A percentile compares a stretch with the other conserved stretches of the same genome.
Evolutionary conservation across 2,888 invertebrate species (phyloP).

Genomic region (Drosophila ustulata): DNA sequence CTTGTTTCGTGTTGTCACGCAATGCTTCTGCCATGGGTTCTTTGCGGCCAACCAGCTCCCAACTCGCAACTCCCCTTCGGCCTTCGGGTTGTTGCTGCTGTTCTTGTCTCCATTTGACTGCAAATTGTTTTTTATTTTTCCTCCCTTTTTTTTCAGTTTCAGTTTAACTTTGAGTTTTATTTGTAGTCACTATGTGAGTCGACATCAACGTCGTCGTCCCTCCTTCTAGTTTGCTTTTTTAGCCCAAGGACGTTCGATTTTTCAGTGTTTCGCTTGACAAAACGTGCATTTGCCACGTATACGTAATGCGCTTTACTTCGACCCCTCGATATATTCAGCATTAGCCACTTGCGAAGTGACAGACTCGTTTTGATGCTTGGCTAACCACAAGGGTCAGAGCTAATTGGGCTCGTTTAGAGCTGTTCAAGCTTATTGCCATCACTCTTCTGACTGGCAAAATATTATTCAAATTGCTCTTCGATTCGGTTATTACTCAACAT

Average conservation of each 20-base stretch:
- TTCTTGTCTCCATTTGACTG: constrained; percentile 47
- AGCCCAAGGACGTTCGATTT: constrained; percentile 79
- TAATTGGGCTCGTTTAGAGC: constrained; percentile 52
- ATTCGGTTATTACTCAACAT: constrained; percentile 6
- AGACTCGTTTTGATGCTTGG: constrained; percentile 47
- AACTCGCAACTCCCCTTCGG: not conserved
- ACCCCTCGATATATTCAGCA: not conserved
- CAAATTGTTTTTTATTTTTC: constrained; percentile 53
- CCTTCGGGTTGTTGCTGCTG: not conserved
- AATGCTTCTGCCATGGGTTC: constrained; percentile 39
- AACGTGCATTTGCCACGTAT: constrained; percentile 48
- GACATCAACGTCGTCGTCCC: constrained; percentile 7
- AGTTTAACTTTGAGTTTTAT: constrained; percentile 25
- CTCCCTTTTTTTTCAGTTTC: constrained; percentile 7
- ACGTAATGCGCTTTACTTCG: constrained; percentile 32
- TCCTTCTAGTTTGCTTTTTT: constrained; percentile 28
- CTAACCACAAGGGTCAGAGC: constrained; percentile 33
- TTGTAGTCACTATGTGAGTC: constrained; percentile 24
- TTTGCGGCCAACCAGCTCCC: constrained; percentile 24
- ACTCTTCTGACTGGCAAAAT: not conserved
- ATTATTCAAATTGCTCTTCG: not conserved
- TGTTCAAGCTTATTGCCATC: constrained; percentile 26
- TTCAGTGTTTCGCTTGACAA: constrained; percentile 58
- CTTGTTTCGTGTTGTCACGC: constrained; percentile 75
- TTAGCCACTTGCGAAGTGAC: constrained; percentile 46